Base-by-base conservation (phyloP, 1,140 invertebrate species). In the Globodera ellingtonae region DNA sequence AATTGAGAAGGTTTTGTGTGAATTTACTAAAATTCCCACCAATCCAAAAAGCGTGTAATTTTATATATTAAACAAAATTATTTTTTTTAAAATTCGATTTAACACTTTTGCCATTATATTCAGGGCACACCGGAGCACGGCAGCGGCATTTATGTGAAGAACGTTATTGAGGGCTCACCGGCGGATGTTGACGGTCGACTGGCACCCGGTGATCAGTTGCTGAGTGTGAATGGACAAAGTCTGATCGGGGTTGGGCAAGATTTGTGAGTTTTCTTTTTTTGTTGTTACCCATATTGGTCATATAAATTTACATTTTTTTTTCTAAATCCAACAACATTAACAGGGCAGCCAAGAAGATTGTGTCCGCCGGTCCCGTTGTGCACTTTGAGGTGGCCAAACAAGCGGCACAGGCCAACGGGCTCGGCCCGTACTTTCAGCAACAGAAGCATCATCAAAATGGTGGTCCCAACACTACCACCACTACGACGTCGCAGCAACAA, bases 171-270 rank as follows among this genome's bases (percentile, higher is more conserved):
- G 88, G 90, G 89, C 88, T 89, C 89, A 84, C 44, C 84, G 85
- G 89, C 89, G 18, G 59, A 82, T 52, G 76, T 93, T 92, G 96
- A 98, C 91, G 95, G 95, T 8, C 92, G 95, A 78, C 91, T 99
- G 74, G 93, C 96, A 85, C 95, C 96, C 78, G 97, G 98, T 21
- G 98, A 99, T 92, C 98, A 99, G 90, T 91, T 99, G 75, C 89
- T 99, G 6, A 95, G 95, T 85, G 98, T 99, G 0, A 97, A 99
- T 90, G 96, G 95, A 13, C 94, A 97, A 89, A 97, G 95, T 88
- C 92, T 99, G 67, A 93, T 97, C 48, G 96, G 96, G 71, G 96
- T 99, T 78, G 95, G 95, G 6, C 97, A 99, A 91, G 97, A 98
- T 92, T 92, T 93, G 93, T 94, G 88, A 90, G 91, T 90, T 21